Evolutionary conservation across 2,113 vertebrate genomes (phyloP).

Genomic region (Podiceps cristatus): DNA sequence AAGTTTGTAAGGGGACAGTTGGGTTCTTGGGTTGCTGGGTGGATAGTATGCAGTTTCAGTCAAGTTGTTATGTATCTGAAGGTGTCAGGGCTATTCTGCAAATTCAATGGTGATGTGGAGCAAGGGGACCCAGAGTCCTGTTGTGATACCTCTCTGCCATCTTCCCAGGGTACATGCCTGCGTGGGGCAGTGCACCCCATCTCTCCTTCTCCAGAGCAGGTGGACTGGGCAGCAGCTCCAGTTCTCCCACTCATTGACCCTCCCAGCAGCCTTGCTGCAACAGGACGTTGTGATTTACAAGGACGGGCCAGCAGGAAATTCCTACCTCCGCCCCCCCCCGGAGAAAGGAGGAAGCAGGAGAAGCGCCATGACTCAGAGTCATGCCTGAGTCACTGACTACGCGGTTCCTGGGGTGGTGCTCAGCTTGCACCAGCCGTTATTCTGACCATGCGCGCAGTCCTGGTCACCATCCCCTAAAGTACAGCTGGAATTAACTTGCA

Average conservation of each 20-base stretch:
- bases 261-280: not conserved
- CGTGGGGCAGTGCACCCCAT: fast-evolving
- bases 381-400: not conserved
- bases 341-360: conserved; percentile 50
- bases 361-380: conserved; percentile 2
- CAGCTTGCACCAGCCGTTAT: not conserved
- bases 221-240: not conserved
- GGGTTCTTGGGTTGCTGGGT: not conserved
- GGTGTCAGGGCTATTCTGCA: not conserved
- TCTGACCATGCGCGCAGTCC: not conserved
- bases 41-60: not conserved
- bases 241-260: not conserved
- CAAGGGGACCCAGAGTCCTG: not conserved
- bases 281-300: conserved; percentile 45
- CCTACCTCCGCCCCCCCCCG: conserved; percentile 52
- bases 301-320: conserved; percentile 66
- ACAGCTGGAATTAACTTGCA: not conserved
- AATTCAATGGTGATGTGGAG: fast-evolving
- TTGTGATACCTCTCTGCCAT: fast-evolving
- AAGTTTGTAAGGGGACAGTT: not conserved
- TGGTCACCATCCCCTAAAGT: fast-evolving
- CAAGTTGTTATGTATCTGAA: not conserved
- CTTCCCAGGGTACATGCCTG: fast-evolving
- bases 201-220: not conserved
- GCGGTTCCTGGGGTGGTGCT: not conserved